These are phyloP conservation scores for Carpatolechia fugitivella DNA, from an alignment of 2,888 invertebrate species.

Conservation along the genomic window DNA sequence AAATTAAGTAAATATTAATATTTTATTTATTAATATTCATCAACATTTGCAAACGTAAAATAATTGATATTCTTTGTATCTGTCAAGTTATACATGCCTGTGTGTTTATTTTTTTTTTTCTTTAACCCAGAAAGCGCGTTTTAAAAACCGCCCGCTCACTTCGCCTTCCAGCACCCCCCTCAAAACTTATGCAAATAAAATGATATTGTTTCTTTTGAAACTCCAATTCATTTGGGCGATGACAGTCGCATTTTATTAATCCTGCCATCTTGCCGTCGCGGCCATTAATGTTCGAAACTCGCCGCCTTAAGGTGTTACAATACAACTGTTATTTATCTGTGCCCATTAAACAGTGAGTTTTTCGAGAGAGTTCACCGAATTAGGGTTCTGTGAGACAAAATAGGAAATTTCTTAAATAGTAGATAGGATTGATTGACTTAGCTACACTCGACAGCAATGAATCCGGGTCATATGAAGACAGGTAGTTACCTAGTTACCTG, in stretches of 20 bases:
- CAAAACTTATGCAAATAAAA: conserved; percentile 67
- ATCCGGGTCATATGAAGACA: too few species aligned
- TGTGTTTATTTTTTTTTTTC: too few species aligned
- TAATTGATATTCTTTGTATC: too few species aligned
- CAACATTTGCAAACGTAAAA: too few species aligned
- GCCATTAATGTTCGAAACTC: conserved; percentile 71
- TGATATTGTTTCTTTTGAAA: conserved; percentile 78
- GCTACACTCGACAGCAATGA: too few species aligned
- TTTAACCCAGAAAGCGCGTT: too few species aligned
- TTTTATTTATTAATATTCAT: too few species aligned
- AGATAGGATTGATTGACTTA: too few species aligned
- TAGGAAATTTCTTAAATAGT: too few species aligned
- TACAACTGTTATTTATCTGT: conserved; percentile 63
- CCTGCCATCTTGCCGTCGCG: conserved; percentile 55
- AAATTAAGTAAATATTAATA: too few species aligned
- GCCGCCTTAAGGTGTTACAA: conserved; percentile 61
- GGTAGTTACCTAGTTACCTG: too few species aligned
- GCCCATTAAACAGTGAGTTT: conserved; percentile 4
- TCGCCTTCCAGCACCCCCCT: background rate
- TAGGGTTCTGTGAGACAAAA: background rate
- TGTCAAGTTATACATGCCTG: too few species aligned
- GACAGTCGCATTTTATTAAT: conserved; percentile 74
- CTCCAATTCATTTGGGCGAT: conserved; percentile 76
- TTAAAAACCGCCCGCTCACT: background rate
- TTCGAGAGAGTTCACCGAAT: background rate